These are phyloP conservation scores for Chrysina gloriosa DNA, from an alignment of 2,888 invertebrate genomes.

Conservation along the genomic window DNA sequence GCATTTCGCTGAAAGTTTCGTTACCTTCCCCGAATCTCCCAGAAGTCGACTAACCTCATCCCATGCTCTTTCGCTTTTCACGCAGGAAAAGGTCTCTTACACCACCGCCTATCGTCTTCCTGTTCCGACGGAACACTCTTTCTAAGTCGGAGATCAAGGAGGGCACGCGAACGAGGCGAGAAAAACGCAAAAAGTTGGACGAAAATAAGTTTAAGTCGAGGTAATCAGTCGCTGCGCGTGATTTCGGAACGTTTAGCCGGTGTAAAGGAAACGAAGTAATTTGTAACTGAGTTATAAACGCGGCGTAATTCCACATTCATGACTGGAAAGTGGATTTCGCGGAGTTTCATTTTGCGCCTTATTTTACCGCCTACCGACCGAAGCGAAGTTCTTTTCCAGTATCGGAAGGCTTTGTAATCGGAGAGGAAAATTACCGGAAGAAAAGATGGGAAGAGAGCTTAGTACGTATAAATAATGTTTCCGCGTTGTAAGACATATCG, in stretches of 20 bases:
- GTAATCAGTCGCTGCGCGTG: conserved; percentile 23
- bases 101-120: no score
- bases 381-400: conserved; percentile 27
- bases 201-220: conserved; percentile 19
- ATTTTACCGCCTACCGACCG: not conserved
- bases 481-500: no score
- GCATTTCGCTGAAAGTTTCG: not conserved
- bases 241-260: conserved; percentile 23
- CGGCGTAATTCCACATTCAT: conserved; percentile 35
- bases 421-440: conserved; percentile 11
- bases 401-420: conserved; percentile 23
- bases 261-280: conserved; percentile 14
- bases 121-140: not conserved
- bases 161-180: not conserved
- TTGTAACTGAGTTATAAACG: conserved; percentile 30
- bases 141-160: not conserved
- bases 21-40: not conserved
- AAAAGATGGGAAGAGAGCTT: not conserved
- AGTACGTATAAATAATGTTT: conserved; percentile 1
- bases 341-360: conserved; percentile 25
- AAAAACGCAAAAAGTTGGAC: not conserved
- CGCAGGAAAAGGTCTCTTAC: not conserved
- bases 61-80: not conserved
- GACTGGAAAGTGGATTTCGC: conserved; percentile 31
- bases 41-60: not conserved